These are phyloP conservation scores for Cygnus buccinator DNA, from an alignment of 2,113 vertebrate species.

Conservation along the genomic window DNA sequence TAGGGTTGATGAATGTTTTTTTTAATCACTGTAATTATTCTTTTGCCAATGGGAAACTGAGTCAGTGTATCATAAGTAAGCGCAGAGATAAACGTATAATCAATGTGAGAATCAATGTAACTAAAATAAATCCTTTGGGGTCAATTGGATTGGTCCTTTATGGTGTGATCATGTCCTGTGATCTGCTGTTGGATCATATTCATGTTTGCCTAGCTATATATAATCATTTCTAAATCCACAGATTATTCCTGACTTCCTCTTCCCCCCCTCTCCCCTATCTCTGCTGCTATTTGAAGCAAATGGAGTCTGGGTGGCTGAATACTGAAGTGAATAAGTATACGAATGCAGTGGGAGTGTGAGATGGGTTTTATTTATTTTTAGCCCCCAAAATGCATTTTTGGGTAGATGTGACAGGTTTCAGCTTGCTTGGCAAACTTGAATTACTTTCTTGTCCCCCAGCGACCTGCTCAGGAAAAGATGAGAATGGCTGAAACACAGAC, in stretches of 20 bases:
- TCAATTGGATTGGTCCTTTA: not conserved
- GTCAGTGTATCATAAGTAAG: not conserved
- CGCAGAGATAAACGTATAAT: not conserved
- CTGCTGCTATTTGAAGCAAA: slow-evolving; percentile 14
- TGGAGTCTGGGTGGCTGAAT: not conserved
- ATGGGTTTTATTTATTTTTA: slow-evolving; percentile 30
- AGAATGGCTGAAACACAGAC: not conserved
- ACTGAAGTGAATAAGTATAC: not conserved
- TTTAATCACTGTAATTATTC: not conserved
- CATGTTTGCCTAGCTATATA: not conserved
- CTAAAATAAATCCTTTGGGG: not conserved
- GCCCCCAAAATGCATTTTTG: not conserved
- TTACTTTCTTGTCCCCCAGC: not conserved
- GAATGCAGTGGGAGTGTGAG: not conserved
- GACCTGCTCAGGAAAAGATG: not conserved
- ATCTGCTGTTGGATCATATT: not conserved
- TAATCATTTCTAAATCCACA: not conserved
- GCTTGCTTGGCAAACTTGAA: not conserved
- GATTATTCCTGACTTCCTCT: not conserved
- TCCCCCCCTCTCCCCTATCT: not conserved
- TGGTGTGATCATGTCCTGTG: rapidly evolving
- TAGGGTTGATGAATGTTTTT: not conserved
- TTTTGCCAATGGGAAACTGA: not conserved
- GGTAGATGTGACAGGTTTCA: not conserved
- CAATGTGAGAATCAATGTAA: not conserved